These are phyloP conservation scores for Isichthys henryi DNA, from an alignment of 2,113 vertebrate genomes.

Conservation along the genomic window DNA sequence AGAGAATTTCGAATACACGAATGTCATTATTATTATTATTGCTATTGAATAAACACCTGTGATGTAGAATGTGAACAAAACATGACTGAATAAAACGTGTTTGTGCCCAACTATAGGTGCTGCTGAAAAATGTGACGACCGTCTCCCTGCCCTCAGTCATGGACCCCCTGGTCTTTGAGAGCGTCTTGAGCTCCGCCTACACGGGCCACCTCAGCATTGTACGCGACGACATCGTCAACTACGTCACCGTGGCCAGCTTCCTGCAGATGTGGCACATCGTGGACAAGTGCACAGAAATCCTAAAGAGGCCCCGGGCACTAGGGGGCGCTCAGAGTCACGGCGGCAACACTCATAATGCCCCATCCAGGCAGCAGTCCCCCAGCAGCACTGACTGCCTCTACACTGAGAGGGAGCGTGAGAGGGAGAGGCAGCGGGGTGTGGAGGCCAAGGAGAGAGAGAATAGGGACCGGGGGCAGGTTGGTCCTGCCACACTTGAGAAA, in stretches of 20 bases:
- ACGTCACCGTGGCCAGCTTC: conserved; percentile 69
- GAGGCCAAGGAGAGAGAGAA: conserved; percentile 13
- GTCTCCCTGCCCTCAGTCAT: conserved; percentile 67
- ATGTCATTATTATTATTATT: background rate
- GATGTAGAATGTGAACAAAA: background rate
- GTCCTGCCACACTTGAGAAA: conserved; percentile 27
- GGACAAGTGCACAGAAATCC: conserved; percentile 69
- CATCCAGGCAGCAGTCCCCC: conserved; percentile 59
- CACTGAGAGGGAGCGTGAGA: conserved; percentile 40
- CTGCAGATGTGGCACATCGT: conserved; percentile 76
- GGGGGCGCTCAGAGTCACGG: conserved; percentile 26
- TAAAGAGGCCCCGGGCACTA: conserved; percentile 41
- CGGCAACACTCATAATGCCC: conserved; percentile 26
- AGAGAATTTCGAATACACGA: background rate
- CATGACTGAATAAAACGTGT: background rate
- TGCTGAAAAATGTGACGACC: conserved; percentile 66
- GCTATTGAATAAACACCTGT: background rate
- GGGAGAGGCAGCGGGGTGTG: conserved; percentile 22
- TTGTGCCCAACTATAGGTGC: conserved; percentile 43
- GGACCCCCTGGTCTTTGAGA: conserved; percentile 67
- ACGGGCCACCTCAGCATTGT: conserved; percentile 68
- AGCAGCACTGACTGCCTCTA: conserved; percentile 65
- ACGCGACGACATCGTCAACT: conserved; percentile 67
- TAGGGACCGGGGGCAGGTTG: background rate
- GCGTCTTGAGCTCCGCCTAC: conserved; percentile 65